Evolutionary conservation across 2,797 vertebrate genomes (phyloP).

Genomic region (Brachyalestes nurse): DNA sequence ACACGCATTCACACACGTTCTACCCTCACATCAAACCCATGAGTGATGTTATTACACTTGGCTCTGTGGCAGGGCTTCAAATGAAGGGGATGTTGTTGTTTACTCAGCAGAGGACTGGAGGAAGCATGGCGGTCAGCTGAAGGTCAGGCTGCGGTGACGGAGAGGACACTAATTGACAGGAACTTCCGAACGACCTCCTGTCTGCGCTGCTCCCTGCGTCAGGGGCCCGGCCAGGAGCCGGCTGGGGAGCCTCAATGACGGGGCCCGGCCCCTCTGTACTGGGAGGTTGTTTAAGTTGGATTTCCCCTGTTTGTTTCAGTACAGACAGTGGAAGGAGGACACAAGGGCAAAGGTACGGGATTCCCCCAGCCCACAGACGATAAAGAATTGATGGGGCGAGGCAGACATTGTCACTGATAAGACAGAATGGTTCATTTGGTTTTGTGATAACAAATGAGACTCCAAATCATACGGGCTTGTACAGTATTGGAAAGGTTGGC

Average conservation of each 20-base stretch:
- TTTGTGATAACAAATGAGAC: constrained; percentile 15
- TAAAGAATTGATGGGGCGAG: constrained; percentile 22
- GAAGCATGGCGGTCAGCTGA: constrained; percentile 76
- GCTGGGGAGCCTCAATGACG: constrained; percentile 35
- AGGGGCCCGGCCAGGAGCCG: constrained; percentile 75
- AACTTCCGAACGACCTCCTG: constrained; percentile 79
- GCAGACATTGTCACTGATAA: constrained; percentile 15
- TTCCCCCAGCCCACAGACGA: constrained; percentile 26
- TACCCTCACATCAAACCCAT: constrained; percentile 74
- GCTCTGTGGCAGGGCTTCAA: constrained; percentile 65
- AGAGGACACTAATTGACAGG: constrained; percentile 76
- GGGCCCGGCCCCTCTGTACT: constrained; percentile 61
- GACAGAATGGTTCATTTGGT: constrained; percentile 1
- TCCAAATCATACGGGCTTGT: constrained; percentile 9
- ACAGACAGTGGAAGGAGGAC: constrained; percentile 41
- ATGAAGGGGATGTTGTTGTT: constrained; percentile 75
- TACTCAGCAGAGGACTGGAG: constrained; percentile 70
- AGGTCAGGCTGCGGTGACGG: constrained; percentile 74
- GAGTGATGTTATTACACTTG: constrained; percentile 78
- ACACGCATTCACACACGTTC: constrained; percentile 58
- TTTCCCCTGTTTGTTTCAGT: constrained; percentile 80
- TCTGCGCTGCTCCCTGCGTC: constrained; percentile 74
- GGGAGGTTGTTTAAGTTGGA: constrained; percentile 77
- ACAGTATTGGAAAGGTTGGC: background rate
- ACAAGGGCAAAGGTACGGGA: constrained; percentile 34